Evolutionary conservation across 2,797 vertebrate species (phyloP).

Genomic region (Falco biarmicus): DNA sequence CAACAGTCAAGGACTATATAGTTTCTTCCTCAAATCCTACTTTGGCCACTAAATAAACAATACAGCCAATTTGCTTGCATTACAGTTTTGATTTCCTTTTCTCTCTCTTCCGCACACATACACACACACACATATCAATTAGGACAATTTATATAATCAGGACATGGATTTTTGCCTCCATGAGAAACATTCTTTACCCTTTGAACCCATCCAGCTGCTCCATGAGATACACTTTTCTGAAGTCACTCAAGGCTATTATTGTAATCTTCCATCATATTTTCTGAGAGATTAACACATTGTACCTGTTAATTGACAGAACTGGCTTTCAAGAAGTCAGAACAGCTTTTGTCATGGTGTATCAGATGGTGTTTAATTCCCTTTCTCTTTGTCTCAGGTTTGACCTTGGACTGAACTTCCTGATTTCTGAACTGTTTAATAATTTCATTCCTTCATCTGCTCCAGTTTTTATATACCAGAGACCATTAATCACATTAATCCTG

Average conservation of each 20-base stretch:
- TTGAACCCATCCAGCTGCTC: not conserved
- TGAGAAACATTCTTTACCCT: not conserved
- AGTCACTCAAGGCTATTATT: not conserved
- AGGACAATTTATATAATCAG: not conserved
- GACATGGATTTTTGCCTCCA: not conserved
- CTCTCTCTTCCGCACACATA: no score
- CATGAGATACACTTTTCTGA: not conserved
- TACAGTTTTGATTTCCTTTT: not conserved
- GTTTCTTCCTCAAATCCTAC: not conserved
- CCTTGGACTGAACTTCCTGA: constrained; percentile 8
- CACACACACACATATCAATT: not conserved
- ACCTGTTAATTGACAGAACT: constrained; percentile 12
- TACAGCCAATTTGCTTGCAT: not conserved
- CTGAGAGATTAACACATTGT: not conserved
- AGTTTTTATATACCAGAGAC: not conserved
- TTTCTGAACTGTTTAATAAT: not conserved
- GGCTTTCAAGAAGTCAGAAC: constrained; percentile 2
- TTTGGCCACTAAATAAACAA: not conserved
- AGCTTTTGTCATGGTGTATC: not conserved
- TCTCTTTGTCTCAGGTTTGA: not conserved
- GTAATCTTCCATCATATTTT: not conserved
- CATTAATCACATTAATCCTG: not conserved
- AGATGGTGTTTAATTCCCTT: not conserved
- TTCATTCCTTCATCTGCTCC: not conserved
- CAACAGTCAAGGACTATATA: not conserved